Conservation (phyloP, 2,888 invertebrate species). For the Caenorhabditis sinica region DNA sequence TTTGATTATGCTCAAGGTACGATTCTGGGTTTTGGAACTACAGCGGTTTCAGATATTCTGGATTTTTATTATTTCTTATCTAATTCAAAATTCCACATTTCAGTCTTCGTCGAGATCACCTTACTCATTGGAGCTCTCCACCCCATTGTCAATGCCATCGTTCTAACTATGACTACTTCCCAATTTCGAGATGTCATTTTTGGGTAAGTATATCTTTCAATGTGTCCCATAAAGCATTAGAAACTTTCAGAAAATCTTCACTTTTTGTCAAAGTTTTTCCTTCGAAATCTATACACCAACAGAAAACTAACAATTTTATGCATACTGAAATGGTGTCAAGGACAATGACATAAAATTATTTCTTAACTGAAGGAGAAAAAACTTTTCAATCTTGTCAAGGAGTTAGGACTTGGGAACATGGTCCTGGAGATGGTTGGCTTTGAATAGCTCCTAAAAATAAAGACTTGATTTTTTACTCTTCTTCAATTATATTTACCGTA, state of each 20-base stretch:
- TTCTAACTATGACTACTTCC: constrained; percentile 4
- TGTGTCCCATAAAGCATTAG: not conserved
- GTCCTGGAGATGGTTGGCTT: not conserved
- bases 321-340: not conserved
- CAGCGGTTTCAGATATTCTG: not conserved
- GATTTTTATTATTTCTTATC: not conserved
- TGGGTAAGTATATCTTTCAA: not conserved
- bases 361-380: not conserved
- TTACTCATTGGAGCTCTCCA: constrained; percentile 10
- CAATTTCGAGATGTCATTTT: constrained; percentile 3
- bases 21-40: too few relatives aligned
- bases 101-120: constrained; percentile 16
- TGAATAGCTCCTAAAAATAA: not conserved
- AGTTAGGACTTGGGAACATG: not conserved
- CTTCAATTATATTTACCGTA: not conserved
- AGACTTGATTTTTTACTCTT: not conserved
- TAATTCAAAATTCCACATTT: not conserved
- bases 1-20: constrained; percentile 1
- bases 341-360: not conserved
- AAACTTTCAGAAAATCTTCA: not conserved
- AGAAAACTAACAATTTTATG: not conserved
- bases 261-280: not conserved
- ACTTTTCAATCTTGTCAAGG: constrained; percentile 7
- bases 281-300: not conserved
- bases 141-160: constrained; percentile 15